A percentile compares a stretch with the other conserved stretches of the same genome.
Evolutionary conservation across 2,888 invertebrate species (phyloP).

Genomic region (Sussaba pulchella): DNA sequence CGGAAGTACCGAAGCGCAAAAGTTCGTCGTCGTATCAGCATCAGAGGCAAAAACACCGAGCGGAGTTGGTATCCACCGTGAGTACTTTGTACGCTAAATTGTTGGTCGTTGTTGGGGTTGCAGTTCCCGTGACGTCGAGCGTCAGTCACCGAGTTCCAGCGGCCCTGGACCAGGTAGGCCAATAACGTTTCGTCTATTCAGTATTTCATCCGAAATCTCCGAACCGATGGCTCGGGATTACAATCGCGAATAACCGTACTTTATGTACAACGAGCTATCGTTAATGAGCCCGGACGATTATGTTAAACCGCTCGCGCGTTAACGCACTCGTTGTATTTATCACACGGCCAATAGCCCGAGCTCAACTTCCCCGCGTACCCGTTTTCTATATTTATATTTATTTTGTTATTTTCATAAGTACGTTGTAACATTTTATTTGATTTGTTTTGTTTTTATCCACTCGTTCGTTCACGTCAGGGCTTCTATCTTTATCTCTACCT

Average conservation of each 20-base stretch:
- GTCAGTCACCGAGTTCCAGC: slow-evolving; percentile 91
- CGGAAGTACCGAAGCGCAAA: slow-evolving; percentile 41
- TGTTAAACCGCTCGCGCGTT: slow-evolving; percentile 58
- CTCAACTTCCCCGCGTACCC: slow-evolving; percentile 1
- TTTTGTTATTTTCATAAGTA: slow-evolving; percentile 16
- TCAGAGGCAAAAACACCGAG: slow-evolving; percentile 72
- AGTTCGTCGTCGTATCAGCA: slow-evolving; percentile 54
- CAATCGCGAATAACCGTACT: slow-evolving; percentile 60
- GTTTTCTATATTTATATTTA: background rate
- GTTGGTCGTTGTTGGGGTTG: slow-evolving; percentile 90
- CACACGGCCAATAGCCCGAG: slow-evolving; percentile 24
- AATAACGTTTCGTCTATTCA: slow-evolving; percentile 23
- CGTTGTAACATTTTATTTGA: slow-evolving; percentile 18
- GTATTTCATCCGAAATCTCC: slow-evolving; percentile 16
- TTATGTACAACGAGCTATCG: slow-evolving; percentile 58
- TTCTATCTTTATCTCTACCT: slow-evolving; percentile 94
- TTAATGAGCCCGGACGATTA: slow-evolving; percentile 61
- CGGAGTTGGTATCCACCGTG: slow-evolving; percentile 79
- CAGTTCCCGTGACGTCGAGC: slow-evolving; percentile 95
- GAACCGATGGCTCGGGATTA: slow-evolving; percentile 54
- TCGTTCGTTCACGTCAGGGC: slow-evolving; percentile 86
- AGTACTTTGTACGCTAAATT: slow-evolving; percentile 92
- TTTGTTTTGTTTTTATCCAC: background rate
- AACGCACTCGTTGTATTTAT: slow-evolving; percentile 53
- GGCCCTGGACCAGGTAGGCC: slow-evolving; percentile 89